Base-by-base conservation (phyloP, 2,888 invertebrate genomes). In the Gerris lacustris region DNA sequence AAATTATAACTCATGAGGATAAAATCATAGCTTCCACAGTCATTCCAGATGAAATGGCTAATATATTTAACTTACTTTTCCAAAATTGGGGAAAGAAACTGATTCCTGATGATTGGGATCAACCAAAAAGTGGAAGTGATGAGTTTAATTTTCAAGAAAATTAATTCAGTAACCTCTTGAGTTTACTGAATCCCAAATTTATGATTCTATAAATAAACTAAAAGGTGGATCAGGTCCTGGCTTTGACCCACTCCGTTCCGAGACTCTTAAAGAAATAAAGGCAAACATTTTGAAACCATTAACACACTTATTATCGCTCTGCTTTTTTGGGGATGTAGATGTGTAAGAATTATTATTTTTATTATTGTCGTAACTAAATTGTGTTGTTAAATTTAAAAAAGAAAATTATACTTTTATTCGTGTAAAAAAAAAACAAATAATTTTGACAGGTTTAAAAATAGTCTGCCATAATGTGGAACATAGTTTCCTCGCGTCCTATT, bases 181-280 rank as follows among this genome's bases (percentile, higher is more conserved):
- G 11, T 7, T 47, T 11, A 47, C 7, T 47, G 47, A 47, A 47
- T 7, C 47, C 6, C 45, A 55, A 9, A 55, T 68, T 7, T 45
- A 45, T 31, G 47, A 68, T 17, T 31, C 47, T 11, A 69, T 69
- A 44, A 63, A n/a, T 69, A 63, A 55, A 7, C 44, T 69, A 45
- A 69, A 64, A 66, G 66, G 69, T 66, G 69, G 69, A 64, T 69
- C 69, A 11, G 45, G 69, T 69, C 69, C 69, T 63, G 69, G 69
- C 15, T 69, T 69, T 62, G 69, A 69, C 47, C 43, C 44, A 64
- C 44, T 69, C 15, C n/a, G 64, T 15, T 63, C 64, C 31, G 66
- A 44, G n/a, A 15, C 64, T 17, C 31, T 69, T 9, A 69, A 69
- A 45, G 62, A 62, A 63, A 64, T 69, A 43, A 69, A 44, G 17